Evolutionary conservation across 1,140 invertebrate species (phyloP), one percentile per base, ranked within the genome.

Genomic region (Trachymyrmex cornetzi): DNA sequence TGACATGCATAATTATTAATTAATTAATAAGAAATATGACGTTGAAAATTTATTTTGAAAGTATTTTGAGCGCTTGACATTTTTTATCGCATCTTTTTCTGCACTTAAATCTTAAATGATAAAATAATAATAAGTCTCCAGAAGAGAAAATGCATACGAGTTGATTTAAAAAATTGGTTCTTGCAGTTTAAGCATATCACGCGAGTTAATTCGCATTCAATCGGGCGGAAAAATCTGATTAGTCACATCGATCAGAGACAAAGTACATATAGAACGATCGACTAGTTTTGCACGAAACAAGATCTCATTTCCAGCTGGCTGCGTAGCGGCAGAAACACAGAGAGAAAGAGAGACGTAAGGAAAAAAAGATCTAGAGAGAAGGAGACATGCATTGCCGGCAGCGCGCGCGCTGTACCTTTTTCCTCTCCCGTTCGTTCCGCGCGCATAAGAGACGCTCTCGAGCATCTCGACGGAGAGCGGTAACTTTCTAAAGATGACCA

Each of bases 401-500:
- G 67, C 77, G 30, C 30, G 77, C 48, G 66, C 4, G 77, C 77
- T 66, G 24, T 34, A 63, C n/a, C 27, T 53, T 66, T 50, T 48
- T 22, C 19, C 44, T 11, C 14, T 22, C 24, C 30, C 19, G n/a
- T 81, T 69, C 48, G 63, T 69, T 69, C 30, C 38, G 48, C 48
- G 77, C 34, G 77, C 34, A 44, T 22, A 66, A 75, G 71, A 79
- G 81, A 53, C 12, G 34, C 57, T 85, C 85, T 79, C 50, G 59
- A 86, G 82, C 30, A 38, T 38, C 74, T 77, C 80, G 71, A 22
- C 55, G 74, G 57, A 22, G 34, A 80, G 63, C 64, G 85, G 77
- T 34, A 55, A 80, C 75, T 82, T 82, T 82, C 80, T 82, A 82
- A 53, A 74, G 24, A 82, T 82, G 80, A 82, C 66, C 79, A 59